These are phyloP conservation scores for Crotalus horridus DNA, from an alignment of 2,113 vertebrate species.

Conservation along the genomic window DNA sequence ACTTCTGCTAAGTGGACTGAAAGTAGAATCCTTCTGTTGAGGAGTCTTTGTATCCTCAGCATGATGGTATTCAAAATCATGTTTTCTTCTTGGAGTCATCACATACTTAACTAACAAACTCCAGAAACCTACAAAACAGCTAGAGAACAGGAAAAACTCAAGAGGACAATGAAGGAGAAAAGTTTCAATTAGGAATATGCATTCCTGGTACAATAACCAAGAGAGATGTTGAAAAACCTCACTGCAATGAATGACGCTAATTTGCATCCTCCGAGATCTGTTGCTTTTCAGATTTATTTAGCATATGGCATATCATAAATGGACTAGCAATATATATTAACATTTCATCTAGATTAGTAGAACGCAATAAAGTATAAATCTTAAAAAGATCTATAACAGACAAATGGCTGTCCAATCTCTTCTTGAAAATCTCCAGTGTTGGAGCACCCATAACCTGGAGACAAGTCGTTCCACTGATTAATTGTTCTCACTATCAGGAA, in stretches of 20 bases:
- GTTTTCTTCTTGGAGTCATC: slow-evolving; percentile 21
- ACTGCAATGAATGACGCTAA: fast-evolving
- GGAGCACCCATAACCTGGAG: too few relatives aligned
- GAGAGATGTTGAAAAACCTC: not conserved
- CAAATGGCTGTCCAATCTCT: too few relatives aligned
- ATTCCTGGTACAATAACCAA: not conserved
- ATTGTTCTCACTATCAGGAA: too few relatives aligned
- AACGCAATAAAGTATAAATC: too few relatives aligned
- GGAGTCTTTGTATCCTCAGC: slow-evolving; percentile 16
- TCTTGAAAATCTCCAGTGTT: too few relatives aligned
- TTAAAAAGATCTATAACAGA: too few relatives aligned
- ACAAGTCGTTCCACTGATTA: too few relatives aligned
- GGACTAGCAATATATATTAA: too few relatives aligned
- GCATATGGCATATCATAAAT: too few relatives aligned
- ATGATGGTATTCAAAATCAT: slow-evolving; percentile 4
- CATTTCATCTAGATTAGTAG: too few relatives aligned
- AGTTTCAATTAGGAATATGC: not conserved
- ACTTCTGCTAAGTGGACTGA: slow-evolving; percentile 60
- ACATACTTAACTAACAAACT: not conserved
- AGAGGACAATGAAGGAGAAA: not conserved
- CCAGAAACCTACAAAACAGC: not conserved
- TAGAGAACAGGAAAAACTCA: not conserved
- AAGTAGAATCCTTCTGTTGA: slow-evolving; percentile 37
- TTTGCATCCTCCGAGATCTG: not conserved
- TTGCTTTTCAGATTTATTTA: not conserved